phyloP scores from a whole-genome alignment of 1,140 invertebrate species.

The Tetranychus cinnabarinus region DNA sequence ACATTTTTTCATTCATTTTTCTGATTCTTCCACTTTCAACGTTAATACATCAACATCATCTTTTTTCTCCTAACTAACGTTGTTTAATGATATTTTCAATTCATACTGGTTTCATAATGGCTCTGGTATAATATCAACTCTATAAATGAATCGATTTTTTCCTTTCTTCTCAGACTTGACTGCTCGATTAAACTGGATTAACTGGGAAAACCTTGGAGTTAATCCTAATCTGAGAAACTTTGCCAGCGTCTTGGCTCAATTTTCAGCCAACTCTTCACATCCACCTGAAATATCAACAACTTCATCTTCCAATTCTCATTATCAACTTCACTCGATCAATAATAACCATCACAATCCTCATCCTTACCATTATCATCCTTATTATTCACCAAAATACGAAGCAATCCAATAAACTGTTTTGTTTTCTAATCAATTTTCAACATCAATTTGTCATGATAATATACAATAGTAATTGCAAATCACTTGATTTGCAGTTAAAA shows the following conservation, averaged over 20 bases:
- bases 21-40: no score
- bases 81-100: no score
- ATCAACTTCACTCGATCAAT: neutral
- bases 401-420: neutral
- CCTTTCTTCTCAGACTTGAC: constrained; percentile 49
- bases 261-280: neutral
- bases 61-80: no score
- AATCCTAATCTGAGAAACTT: constrained; percentile 48
- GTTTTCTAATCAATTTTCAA: no score
- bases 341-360: no score
- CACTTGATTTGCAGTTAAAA: no score
- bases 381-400: neutral
- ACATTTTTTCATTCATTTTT: neutral
- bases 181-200: constrained; percentile 89
- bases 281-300: neutral
- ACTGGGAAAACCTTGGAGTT: constrained; percentile 92
- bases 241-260: constrained; percentile 3
- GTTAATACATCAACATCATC: no score
- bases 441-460: no score
- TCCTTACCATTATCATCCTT: neutral
- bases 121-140: no score
- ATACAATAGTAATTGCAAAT: no score
- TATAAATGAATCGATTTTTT: neutral
- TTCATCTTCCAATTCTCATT: neutral
- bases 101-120: no score